These are phyloP conservation scores for Chamaea fasciata DNA, from an alignment of 2,113 vertebrate genomes.

Conservation along the genomic window DNA sequence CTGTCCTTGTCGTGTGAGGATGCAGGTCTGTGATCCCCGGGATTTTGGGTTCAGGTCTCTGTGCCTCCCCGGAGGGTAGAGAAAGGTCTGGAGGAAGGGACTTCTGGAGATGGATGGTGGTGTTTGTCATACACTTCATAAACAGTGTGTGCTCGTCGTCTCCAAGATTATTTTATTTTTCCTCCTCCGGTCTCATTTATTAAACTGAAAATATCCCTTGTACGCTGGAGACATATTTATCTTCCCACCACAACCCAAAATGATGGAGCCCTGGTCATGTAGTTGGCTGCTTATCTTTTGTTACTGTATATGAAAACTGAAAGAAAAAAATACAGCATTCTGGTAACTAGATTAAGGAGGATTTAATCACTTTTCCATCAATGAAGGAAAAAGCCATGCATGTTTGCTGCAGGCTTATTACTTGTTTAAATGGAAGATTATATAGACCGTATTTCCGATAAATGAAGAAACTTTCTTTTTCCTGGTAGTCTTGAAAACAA, in stretches of 20 bases:
- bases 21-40: neutral
- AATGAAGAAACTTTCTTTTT: conserved; percentile 24
- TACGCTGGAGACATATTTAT: neutral
- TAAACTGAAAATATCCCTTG: neutral
- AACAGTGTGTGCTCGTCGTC: neutral
- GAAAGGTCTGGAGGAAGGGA: neutral
- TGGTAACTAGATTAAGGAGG: neutral
- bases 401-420: neutral
- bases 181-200: neutral
- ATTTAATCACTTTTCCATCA: conserved; percentile 17
- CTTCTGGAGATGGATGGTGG: neutral
- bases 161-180: neutral
- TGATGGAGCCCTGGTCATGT: neutral
- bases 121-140: neutral
- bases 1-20: neutral
- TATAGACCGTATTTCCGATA: neutral
- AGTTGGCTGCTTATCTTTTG: neutral
- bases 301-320: neutral
- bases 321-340: neutral
- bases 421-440: neutral
- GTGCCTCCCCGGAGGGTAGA: neutral
- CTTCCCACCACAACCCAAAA: neutral
- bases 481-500: neutral
- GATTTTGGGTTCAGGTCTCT: neutral
- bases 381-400: neutral